A percentile compares a stretch with the other conserved stretches of the same genome.
phyloP scores from a whole-genome alignment of 2,113 vertebrate species.

The Rattus rattus region DNA sequence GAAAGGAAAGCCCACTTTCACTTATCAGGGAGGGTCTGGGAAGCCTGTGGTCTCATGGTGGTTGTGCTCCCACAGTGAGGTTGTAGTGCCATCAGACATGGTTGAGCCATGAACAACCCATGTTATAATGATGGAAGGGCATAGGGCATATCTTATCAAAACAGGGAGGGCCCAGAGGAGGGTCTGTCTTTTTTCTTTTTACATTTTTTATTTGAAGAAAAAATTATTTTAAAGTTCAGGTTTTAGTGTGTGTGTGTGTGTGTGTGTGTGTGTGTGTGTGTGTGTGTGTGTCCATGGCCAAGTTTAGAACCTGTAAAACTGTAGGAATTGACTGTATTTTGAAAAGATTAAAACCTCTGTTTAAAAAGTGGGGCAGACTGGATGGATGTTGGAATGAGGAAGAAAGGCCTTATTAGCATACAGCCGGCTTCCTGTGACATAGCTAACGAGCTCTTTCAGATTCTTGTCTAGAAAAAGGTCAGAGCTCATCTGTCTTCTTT shows the following conservation, averaged over 20 bases:
- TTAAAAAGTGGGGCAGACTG: neutral
- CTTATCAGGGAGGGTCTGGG: neutral
- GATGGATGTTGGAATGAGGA: neutral
- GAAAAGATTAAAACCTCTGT: constrained; percentile 17
- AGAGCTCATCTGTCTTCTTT: constrained; percentile 36
- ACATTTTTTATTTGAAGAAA: constrained; percentile 76
- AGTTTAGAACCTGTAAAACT: constrained; percentile 40
- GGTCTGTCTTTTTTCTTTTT: constrained; percentile 34
- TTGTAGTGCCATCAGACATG: neutral
- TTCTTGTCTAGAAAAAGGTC: neutral
- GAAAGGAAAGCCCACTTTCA: too few relatives aligned
- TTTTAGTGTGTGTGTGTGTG: neutral
- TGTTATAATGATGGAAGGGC: neutral
- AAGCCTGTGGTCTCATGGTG: neutral
- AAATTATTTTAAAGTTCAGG: constrained; percentile 67
- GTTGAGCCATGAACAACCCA: neutral
- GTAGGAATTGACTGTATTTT: constrained; percentile 13
- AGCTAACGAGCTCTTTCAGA: neutral
- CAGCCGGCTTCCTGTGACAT: neutral
- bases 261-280: neutral
- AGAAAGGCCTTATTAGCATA: neutral
- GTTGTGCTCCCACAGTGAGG: neutral
- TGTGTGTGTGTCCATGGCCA: neutral
- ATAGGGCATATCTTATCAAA: neutral
- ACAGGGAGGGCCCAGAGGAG: neutral